Percentiles rank a stretch among this genome's conserved stretches.
These are phyloP conservation scores for Zosterops borbonicus DNA, from an alignment of 2,113 vertebrate genomes.

Conservation along the genomic window DNA sequence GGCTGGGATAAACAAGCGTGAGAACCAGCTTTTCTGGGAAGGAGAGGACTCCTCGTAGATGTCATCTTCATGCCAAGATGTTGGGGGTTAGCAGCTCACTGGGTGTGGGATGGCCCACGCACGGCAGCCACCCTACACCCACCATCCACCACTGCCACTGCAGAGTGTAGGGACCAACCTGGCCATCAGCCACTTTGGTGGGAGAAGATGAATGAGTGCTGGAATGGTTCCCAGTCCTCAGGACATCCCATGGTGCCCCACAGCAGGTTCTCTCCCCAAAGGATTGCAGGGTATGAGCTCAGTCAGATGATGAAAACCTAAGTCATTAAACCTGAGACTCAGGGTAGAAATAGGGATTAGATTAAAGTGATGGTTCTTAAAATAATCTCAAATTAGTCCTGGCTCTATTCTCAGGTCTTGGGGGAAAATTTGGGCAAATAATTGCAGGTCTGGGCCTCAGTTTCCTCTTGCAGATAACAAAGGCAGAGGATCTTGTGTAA, in stretches of 20 bases:
- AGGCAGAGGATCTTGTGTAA: neutral
- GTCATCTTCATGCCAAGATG: neutral
- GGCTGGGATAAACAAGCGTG: neutral
- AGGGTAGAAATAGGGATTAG: neutral
- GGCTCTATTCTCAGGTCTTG: neutral
- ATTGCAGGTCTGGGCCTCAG: neutral
- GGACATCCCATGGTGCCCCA: neutral
- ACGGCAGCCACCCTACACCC: neutral
- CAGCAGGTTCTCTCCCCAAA: neutral
- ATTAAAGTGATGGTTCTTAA: neutral
- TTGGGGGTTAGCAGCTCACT: neutral
- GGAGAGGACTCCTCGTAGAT: neutral
- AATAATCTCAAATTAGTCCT: neutral
- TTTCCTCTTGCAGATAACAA: neutral
- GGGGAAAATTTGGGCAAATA: neutral
- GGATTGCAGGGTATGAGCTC: neutral
- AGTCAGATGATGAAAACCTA: neutral
- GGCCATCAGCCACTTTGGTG: neutral
- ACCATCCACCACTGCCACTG: neutral
- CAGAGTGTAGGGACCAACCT: neutral
- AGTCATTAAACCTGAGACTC: neutral
- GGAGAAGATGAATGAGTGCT: neutral
- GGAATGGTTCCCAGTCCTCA: neutral
- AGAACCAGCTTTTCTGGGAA: neutral
- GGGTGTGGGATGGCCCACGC: neutral